Evolutionary conservation across 2,888 invertebrate genomes (phyloP).

Genomic region (Limnephilus rhombicus): DNA sequence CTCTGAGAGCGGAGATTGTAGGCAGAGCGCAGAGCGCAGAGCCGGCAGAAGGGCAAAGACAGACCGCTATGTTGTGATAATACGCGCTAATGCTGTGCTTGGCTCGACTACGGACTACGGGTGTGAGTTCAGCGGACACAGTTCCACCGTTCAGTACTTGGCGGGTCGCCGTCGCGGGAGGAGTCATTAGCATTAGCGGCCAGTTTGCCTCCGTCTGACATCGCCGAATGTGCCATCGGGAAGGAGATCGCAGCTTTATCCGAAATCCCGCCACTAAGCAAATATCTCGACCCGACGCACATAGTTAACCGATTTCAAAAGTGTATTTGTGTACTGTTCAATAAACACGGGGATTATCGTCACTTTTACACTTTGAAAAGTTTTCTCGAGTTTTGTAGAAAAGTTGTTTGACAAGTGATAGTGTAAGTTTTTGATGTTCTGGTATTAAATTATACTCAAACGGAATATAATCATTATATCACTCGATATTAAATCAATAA

Average conservation of each 20-base stretch:
- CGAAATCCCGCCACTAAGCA: constrained; percentile 54
- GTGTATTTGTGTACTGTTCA: constrained; percentile 29
- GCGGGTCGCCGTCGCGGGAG: constrained; percentile 52
- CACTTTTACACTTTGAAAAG: constrained; percentile 34
- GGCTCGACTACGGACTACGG: background rate
- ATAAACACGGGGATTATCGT: constrained; percentile 24
- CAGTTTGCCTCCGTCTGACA: background rate
- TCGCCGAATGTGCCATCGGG: constrained; percentile 44
- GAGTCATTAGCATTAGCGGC: background rate
- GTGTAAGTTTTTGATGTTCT: constrained; percentile 44
- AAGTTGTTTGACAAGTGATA: constrained; percentile 58
- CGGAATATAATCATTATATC: background rate
- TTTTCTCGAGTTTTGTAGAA: constrained; percentile 43
- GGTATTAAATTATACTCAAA: background rate
- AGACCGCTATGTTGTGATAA: background rate
- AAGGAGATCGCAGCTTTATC: constrained; percentile 52
- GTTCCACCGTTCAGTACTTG: constrained; percentile 44
- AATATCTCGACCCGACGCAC: constrained; percentile 14
- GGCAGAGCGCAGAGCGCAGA: background rate
- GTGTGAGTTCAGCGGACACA: background rate
- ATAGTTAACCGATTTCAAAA: constrained; percentile 16
- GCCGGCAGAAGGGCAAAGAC: background rate
- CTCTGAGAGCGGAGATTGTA: background rate
- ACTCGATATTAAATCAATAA: background rate
- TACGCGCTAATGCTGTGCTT: background rate